Percentiles rank a stretch among this genome's conserved stretches.
phyloP scores from a whole-genome alignment of 2,888 invertebrate genomes.

The Amphipoea oculea region DNA sequence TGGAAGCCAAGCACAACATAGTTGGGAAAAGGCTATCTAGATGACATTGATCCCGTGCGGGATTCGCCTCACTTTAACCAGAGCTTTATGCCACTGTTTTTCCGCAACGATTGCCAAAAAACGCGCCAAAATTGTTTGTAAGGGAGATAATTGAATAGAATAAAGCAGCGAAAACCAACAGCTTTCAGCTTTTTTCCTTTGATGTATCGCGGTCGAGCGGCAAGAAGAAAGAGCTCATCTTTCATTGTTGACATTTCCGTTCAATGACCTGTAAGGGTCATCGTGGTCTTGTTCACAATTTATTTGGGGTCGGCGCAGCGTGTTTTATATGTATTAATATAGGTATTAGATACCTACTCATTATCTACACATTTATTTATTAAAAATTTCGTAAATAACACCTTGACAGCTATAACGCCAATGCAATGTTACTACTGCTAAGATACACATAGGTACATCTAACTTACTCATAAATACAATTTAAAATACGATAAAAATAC shows the following conservation, averaged over 20 bases:
- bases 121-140: constrained; percentile 15
- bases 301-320: neutral
- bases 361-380: too few species aligned
- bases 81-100: neutral
- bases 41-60: neutral
- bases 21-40: neutral
- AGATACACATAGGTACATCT: too few species aligned
- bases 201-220: constrained; percentile 7
- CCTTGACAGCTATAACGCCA: too few species aligned
- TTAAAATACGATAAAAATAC: too few species aligned
- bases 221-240: neutral
- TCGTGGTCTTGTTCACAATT: neutral
- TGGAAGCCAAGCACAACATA: neutral
- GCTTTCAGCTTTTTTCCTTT: constrained; percentile 28
- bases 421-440: too few species aligned
- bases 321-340: too few species aligned
- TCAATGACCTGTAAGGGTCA: constrained; percentile 28
- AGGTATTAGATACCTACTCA: too few species aligned
- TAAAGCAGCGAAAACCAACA: constrained; percentile 6
- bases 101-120: neutral
- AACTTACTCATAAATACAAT: too few species aligned
- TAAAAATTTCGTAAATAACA: too few species aligned
- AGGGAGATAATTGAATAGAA: constrained; percentile 31
- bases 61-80: neutral
- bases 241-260: constrained; percentile 40